Percentiles rank a stretch among this genome's conserved stretches.
Evolutionary conservation across 2,797 vertebrate genomes (phyloP).

Genomic region (Fistularia tabacaria): DNA sequence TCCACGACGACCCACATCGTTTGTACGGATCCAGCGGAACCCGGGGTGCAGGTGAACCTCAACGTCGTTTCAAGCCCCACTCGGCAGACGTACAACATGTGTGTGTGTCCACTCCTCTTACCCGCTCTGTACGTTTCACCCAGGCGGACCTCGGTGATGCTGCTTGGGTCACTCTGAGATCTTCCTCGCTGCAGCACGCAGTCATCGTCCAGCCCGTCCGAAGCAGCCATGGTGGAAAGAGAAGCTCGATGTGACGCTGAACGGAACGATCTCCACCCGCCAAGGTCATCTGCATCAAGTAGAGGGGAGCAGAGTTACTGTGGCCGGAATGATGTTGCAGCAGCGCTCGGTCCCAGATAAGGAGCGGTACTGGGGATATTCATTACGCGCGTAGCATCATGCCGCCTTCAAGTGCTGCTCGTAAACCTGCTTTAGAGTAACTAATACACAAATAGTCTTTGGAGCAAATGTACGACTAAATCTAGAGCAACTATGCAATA

Average conservation of each 20-base stretch:
- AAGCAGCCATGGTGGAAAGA: constrained; percentile 81
- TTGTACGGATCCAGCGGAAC: neutral
- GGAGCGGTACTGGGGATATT: constrained; percentile 55
- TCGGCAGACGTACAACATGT: constrained; percentile 8
- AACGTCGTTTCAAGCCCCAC: neutral
- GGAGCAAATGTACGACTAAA: too few relatives aligned
- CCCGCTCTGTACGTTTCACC: constrained; percentile 80
- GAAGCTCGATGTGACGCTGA: constrained; percentile 3
- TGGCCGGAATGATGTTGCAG: constrained; percentile 41
- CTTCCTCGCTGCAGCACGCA: constrained; percentile 85
- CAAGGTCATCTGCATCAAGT: constrained; percentile 71
- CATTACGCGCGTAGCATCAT: constrained; percentile 60
- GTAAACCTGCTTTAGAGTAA: constrained; percentile 9
- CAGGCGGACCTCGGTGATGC: constrained; percentile 82
- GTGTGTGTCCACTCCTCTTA: constrained; percentile 42
- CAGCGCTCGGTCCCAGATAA: constrained; percentile 49
- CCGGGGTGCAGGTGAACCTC: too few relatives aligned
- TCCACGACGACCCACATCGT: neutral
- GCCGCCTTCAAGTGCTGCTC: constrained; percentile 45
- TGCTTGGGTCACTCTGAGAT: constrained; percentile 95
- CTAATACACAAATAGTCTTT: neutral
- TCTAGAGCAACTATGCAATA: too few relatives aligned
- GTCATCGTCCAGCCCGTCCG: constrained; percentile 78
- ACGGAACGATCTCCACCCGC: constrained; percentile 43
- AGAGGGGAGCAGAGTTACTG: constrained; percentile 38